phyloP scores from a whole-genome alignment of 2,797 vertebrate genomes.

The Enteromius treurensis region DNA sequence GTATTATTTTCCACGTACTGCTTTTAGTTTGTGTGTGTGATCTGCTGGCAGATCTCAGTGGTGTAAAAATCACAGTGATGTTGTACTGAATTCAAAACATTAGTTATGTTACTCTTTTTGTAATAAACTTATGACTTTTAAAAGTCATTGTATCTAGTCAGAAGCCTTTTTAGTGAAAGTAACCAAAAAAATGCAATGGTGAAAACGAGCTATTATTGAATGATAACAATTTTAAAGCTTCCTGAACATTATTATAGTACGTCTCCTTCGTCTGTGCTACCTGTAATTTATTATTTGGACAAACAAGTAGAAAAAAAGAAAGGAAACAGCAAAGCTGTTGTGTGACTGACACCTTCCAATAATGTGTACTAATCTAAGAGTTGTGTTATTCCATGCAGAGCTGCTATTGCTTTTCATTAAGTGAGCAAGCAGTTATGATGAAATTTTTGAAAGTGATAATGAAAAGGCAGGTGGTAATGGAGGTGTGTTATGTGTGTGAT shows the following conservation, averaged over 20 bases:
- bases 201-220: background rate
- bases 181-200: background rate
- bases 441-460: background rate
- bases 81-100: too few species aligned
- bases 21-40: conserved; percentile 5
- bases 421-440: background rate
- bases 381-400: background rate
- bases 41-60: background rate
- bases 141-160: background rate
- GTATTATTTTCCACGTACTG: conserved; percentile 1
- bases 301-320: background rate
- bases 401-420: background rate
- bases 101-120: too few species aligned
- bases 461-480: background rate
- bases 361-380: background rate
- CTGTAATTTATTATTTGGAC: background rate
- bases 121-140: too few species aligned
- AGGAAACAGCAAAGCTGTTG: background rate
- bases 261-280: background rate
- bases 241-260: background rate
- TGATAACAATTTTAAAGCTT: background rate
- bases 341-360: background rate
- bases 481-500: conserved; percentile 8
- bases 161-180: background rate
- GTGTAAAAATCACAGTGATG: background rate